Base-by-base conservation (phyloP, 2,113 vertebrate species). In the Anhinga rufa region DNA sequence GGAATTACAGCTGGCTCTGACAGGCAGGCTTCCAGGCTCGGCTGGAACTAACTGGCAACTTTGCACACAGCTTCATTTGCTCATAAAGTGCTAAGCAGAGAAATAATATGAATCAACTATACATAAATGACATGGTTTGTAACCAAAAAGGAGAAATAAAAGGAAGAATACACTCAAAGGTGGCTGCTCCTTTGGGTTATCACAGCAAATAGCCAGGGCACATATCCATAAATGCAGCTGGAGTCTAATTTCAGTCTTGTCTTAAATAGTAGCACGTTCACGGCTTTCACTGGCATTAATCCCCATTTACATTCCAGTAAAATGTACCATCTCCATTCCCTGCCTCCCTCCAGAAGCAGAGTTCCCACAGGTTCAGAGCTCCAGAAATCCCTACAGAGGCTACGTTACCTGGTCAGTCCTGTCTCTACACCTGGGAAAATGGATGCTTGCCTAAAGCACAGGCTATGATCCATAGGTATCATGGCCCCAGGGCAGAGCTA, bases 101-200 rank as follows among this genome's bases (percentile, higher is more conserved):
- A 92, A 95, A 81, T 88, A 74, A 80, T 74, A 64, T 19, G 16
- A 92, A 88, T 29, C 93, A 95, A 51, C 70, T 38, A 10, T 2
- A 77, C 77, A n/a, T 51, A 93, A 83, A 81, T 62, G 64, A 80
- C 55, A 79, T 51, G 76, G 52, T 61, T 65, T 93, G 82, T 82
- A 94, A 88, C 61, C 57, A 79, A 91, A 93, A 92, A 84, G 77
- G 77, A 90, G 91, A 88, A 86, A 58, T 64, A 69, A 78, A 93
- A 93, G 46, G 61, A 80, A 71, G 44, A 78, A 86, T 71, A 49
- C 34, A 15, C 55, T 81, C 76, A 62, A 78, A 94, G 92, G 86
- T 92, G 92, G 52, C 70, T 36, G 82, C 31, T 81, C 60, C 72
- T 74, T 68, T 57, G 57, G 83, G 88, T 92, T 90, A 65, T 88